phyloP scores from a whole-genome alignment of 2,888 invertebrate species.

The Limenitis camilla region DNA sequence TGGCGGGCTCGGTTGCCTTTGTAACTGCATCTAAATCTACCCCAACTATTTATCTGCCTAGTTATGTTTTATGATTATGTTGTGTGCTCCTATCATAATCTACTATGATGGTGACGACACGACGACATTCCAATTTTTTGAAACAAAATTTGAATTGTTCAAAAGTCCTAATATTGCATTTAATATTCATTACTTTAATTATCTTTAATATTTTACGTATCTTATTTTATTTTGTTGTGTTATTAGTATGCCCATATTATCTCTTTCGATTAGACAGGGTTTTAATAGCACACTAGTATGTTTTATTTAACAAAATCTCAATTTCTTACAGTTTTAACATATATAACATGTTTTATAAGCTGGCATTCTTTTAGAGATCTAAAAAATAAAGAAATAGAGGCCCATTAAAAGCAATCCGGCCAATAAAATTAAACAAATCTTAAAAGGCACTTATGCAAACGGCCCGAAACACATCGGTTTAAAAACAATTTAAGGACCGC shows the following conservation, averaged over 20 bases:
- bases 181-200: too few species aligned
- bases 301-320: too few species aligned
- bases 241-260: too few species aligned
- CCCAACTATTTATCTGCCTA: constrained; percentile 42
- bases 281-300: too few species aligned
- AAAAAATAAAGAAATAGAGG: neutral
- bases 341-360: neutral
- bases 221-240: too few species aligned
- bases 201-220: too few species aligned
- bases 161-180: too few species aligned
- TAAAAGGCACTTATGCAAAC: constrained; percentile 19
- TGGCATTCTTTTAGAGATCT: neutral
- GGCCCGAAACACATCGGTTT: constrained; percentile 22
- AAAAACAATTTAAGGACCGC: constrained; percentile 55
- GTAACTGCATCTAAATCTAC: constrained; percentile 69
- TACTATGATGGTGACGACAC: neutral
- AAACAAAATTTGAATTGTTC: too few species aligned
- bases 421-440: constrained; percentile 14
- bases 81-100: constrained; percentile 8
- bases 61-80: constrained; percentile 36
- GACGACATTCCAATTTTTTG: neutral
- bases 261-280: too few species aligned
- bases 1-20: constrained; percentile 65
- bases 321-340: too few species aligned
- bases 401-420: neutral